A percentile compares a stretch with the other conserved stretches of the same genome.
phyloP scores from a whole-genome alignment of 2,113 vertebrate genomes.

The Diphyllodes magnificus region DNA sequence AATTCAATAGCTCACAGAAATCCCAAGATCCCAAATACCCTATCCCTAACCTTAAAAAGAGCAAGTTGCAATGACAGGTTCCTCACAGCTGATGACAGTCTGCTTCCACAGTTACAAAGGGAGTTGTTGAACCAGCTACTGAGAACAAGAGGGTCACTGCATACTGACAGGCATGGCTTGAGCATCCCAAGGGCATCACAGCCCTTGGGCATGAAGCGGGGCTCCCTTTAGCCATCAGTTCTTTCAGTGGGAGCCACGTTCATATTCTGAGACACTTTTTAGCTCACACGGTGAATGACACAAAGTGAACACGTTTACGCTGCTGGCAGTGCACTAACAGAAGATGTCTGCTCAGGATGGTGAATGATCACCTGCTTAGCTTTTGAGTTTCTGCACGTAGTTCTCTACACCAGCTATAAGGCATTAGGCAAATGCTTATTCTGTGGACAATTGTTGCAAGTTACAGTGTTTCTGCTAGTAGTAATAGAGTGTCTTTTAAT shows the following conservation, averaged over 20 bases:
- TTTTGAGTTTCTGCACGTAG: not conserved
- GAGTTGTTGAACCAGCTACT: not conserved
- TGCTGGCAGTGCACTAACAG: not conserved
- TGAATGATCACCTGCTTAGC: not conserved
- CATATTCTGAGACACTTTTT: not conserved
- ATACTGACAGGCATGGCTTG: not conserved
- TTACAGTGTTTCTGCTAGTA: slow-evolving; percentile 28
- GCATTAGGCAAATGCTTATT: slow-evolving; percentile 41
- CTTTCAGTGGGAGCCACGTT: not conserved
- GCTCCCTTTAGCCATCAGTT: not conserved
- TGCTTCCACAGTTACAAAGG: not conserved
- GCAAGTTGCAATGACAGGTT: not conserved
- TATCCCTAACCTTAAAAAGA: not conserved
- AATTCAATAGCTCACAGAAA: not conserved
- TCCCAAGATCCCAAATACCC: not conserved
- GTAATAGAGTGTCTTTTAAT: not conserved
- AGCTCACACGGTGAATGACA: not conserved
- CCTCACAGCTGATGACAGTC: not conserved
- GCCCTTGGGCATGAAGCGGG: not conserved
- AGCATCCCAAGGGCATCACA: not conserved
- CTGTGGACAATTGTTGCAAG: not conserved
- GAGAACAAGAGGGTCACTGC: not conserved
- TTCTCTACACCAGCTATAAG: slow-evolving; percentile 48
- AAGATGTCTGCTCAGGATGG: not conserved
- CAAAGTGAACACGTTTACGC: not conserved